Evolutionary conservation across 2,797 vertebrate genomes (phyloP).

Genomic region (Acanthopagrus latus): DNA sequence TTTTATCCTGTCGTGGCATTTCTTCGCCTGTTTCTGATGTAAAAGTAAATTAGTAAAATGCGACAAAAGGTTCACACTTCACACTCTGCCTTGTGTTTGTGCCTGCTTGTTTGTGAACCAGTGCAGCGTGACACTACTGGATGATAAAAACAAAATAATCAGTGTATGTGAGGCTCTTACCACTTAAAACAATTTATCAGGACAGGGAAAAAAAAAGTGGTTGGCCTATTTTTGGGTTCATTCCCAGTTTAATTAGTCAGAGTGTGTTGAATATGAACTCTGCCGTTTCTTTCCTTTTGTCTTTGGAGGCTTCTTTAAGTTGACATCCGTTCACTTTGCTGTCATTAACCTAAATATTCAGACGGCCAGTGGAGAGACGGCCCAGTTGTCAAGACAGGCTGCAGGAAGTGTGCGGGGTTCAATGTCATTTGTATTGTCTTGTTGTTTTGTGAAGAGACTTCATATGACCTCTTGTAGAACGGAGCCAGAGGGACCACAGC

Average conservation of each 20-base stretch:
- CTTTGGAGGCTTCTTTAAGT: slow-evolving; percentile 51
- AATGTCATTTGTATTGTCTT: slow-evolving; percentile 2
- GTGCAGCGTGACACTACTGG: not conserved
- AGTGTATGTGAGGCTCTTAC: not conserved
- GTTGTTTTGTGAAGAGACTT: not conserved
- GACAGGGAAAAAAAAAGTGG: slow-evolving; percentile 20
- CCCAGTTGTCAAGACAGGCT: slow-evolving; percentile 26
- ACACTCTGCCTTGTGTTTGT: not conserved
- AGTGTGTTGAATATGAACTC: slow-evolving; percentile 60
- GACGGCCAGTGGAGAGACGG: slow-evolving; percentile 20
- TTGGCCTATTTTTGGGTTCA: slow-evolving; percentile 53
- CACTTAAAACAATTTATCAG: slow-evolving; percentile 39
- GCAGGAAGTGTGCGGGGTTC: not conserved
- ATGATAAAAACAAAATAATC: not conserved
- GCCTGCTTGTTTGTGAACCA: not conserved
- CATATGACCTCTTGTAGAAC: slow-evolving; percentile 2
- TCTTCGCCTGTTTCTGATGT: not conserved
- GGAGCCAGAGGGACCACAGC: not conserved
- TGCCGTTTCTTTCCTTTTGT: slow-evolving; percentile 38
- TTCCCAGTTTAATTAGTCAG: slow-evolving; percentile 66
- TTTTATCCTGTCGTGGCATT: not conserved
- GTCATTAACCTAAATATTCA: slow-evolving; percentile 68
- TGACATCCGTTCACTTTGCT: slow-evolving; percentile 50
- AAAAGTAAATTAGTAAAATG: not conserved
- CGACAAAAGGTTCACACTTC: not conserved